Evolutionary conservation across 2,113 vertebrate species (phyloP).

Genomic region (Alethe castanea): DNA sequence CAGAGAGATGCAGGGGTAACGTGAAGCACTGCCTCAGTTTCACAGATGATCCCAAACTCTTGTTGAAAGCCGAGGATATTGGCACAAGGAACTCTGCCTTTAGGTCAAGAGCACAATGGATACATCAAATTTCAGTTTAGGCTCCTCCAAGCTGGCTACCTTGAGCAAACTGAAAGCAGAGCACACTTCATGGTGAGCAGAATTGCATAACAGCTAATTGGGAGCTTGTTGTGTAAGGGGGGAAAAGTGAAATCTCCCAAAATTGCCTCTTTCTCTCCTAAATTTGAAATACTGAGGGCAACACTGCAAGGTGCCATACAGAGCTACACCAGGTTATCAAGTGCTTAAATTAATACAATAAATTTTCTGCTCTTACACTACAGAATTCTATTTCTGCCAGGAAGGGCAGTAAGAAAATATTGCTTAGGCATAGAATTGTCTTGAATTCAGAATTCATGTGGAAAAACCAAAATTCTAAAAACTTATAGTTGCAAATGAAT

Average conservation of each 20-base stretch:
- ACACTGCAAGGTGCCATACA: rapidly evolving
- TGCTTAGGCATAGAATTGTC: background rate
- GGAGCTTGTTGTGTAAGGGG: background rate
- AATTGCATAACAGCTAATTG: conserved; percentile 17
- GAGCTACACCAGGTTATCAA: background rate
- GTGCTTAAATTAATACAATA: background rate
- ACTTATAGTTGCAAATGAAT: background rate
- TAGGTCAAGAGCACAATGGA: background rate
- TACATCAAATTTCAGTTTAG: background rate
- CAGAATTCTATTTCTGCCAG: background rate
- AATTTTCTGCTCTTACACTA: background rate
- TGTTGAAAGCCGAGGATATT: background rate
- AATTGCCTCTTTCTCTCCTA: background rate
- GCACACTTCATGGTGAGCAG: background rate
- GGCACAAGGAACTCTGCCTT: background rate
- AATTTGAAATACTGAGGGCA: background rate
- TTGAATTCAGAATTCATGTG: background rate
- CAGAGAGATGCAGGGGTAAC: background rate
- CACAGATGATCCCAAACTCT: background rate
- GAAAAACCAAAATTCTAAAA: background rate
- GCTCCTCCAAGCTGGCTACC: background rate
- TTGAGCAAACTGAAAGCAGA: background rate
- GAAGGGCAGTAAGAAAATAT: background rate
- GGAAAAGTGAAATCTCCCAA: background rate
- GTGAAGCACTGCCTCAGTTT: rapidly evolving